Conservation (phyloP, 2,113 vertebrate species). For the Peucedramus taeniatus region DNA sequence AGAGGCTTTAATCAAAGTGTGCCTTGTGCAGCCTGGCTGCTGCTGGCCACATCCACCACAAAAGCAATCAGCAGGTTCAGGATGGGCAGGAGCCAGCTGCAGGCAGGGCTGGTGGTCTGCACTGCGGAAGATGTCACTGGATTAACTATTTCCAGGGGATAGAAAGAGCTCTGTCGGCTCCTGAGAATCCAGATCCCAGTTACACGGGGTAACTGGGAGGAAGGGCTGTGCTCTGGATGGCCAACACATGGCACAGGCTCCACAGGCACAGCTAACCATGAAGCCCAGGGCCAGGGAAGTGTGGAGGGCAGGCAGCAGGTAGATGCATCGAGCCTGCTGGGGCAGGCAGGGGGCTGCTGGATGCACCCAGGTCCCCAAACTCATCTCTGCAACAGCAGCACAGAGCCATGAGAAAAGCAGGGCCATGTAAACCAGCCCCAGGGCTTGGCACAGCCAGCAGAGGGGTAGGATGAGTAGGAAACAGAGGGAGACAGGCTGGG, state of each 20-base stretch:
- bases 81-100: not conserved
- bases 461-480: not conserved
- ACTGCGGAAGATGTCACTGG: not conserved
- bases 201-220: not conserved
- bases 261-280: not conserved
- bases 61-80: not conserved
- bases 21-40: not conserved
- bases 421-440: not conserved
- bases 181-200: not conserved
- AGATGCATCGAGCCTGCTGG: not conserved
- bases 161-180: rapidly evolving
- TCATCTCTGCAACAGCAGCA: not conserved
- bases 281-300: not conserved
- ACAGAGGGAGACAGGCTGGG: not conserved
- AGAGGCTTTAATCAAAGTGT: rapidly evolving
- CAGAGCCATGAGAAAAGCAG: not conserved
- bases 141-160: not conserved
- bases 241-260: not conserved
- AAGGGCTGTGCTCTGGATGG: not conserved
- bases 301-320: not conserved
- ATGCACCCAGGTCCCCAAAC: not conserved
- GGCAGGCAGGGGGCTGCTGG: not conserved
- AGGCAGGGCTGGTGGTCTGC: not conserved
- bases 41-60: not conserved
- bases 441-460: not conserved